Evolutionary conservation across 1,140 invertebrate genomes (phyloP).

Genomic region (Drosophila kikkawai): DNA sequence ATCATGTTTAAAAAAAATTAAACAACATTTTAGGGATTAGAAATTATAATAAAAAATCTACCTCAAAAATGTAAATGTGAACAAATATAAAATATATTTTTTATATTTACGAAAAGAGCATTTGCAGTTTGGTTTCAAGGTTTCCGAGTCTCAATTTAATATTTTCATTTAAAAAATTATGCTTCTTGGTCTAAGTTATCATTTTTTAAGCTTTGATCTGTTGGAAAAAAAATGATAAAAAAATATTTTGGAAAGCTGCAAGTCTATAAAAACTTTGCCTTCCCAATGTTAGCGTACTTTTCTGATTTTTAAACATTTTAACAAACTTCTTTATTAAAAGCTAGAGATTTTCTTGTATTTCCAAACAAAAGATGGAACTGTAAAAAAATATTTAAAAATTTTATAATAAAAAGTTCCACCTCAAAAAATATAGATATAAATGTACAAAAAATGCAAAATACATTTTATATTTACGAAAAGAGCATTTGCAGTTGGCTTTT

Average conservation of each 20-base stretch:
- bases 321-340: not conserved
- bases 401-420: not conserved
- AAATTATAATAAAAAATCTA: not conserved
- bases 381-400: not conserved
- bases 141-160: not conserved
- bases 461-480: not conserved
- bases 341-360: not conserved
- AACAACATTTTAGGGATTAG: not conserved
- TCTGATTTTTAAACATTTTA: not conserved
- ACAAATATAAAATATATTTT: not conserved
- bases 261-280: not conserved
- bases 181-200: too few relatives aligned
- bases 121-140: not conserved
- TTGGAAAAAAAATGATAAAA: not conserved
- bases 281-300: not conserved
- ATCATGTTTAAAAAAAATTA: not conserved
- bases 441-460: not conserved
- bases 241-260: too few relatives aligned
- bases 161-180: slow-evolving; percentile 16
- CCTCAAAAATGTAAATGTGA: not conserved
- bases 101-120: slow-evolving; percentile 1
- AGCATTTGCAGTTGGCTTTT: slow-evolving; percentile 15
- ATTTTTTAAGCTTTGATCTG: not conserved
- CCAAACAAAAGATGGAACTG: too few relatives aligned
- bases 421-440: not conserved